phyloP scores from a whole-genome alignment of 2,113 vertebrate species.

The Epinephelus lanceolatus region DNA sequence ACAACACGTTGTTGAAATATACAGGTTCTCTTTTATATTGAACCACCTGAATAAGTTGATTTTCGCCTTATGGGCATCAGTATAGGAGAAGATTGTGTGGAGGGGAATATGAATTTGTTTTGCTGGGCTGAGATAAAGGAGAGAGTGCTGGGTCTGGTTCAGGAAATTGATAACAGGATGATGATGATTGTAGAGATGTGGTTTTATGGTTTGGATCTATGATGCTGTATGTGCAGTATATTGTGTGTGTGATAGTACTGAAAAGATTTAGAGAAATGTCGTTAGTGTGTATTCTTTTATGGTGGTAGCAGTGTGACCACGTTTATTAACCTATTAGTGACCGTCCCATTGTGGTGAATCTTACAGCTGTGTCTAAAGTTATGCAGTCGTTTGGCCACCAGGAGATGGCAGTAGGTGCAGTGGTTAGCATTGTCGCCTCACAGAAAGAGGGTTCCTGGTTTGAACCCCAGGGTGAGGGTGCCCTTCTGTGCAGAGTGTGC shows the following conservation, averaged over 20 bases:
- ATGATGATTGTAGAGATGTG: neutral
- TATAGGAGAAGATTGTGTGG: slow-evolving; percentile 5
- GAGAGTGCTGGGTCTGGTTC: neutral
- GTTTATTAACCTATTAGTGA: neutral
- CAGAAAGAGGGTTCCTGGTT: no score
- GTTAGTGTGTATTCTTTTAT: neutral
- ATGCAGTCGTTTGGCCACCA: no score
- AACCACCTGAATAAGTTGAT: slow-evolving; percentile 18
- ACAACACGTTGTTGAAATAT: slow-evolving; percentile 33
- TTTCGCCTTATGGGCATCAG: slow-evolving; percentile 4
- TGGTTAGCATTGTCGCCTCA: no score
- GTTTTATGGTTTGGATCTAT: slow-evolving; percentile 1
- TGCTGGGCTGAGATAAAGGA: neutral
- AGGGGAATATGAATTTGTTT: slow-evolving; percentile 32
- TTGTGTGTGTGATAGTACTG: neutral
- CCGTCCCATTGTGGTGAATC: no score
- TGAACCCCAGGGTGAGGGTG: no score
- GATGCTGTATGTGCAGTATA: neutral
- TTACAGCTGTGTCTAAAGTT: no score
- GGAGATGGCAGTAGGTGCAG: no score
- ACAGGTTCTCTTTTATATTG: slow-evolving; percentile 33
- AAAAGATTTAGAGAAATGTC: neutral
- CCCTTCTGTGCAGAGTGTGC: no score
- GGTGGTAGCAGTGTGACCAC: neutral
- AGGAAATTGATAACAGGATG: slow-evolving; percentile 3